A percentile compares a stretch with the other conserved stretches of the same genome.
Evolutionary conservation across 2,113 vertebrate genomes (phyloP).

Genomic region (Nycticebus coucang): DNA sequence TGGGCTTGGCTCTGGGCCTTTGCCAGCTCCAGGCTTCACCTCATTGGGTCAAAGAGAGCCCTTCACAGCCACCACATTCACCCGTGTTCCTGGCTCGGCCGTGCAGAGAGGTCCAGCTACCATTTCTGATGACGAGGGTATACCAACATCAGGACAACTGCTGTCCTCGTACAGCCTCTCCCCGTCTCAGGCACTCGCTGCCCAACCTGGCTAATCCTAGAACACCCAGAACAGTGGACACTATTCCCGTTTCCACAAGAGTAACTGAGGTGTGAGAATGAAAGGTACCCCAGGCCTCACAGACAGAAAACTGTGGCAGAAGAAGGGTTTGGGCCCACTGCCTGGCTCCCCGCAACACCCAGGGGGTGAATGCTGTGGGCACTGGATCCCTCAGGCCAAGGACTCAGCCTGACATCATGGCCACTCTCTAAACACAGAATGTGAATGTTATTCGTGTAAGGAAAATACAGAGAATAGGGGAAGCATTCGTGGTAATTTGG

Average conservation of each 20-base stretch:
- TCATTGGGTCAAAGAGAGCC: no score
- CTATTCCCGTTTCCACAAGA: neutral
- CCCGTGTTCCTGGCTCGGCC: fast-evolving
- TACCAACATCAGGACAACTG: neutral
- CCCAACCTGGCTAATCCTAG: neutral
- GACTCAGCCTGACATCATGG: neutral
- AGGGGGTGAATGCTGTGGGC: no score
- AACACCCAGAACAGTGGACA: neutral
- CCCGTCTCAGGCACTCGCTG: neutral
- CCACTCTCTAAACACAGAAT: no score
- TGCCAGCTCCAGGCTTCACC: neutral
- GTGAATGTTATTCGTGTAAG: neutral
- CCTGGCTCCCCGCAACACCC: neutral
- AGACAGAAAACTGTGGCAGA: neutral
- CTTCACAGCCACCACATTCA: neutral
- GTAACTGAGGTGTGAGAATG: neutral
- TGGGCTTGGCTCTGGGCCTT: fast-evolving
- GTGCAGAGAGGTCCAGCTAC: neutral
- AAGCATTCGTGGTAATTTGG: fast-evolving
- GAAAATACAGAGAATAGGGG: neutral
- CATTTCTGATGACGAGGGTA: fast-evolving
- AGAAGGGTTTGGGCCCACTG: neutral
- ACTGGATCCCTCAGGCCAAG: neutral
- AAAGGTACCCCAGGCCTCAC: neutral
- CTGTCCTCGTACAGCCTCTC: no score